phyloP scores from a whole-genome alignment of 2,888 invertebrate genomes.

The Caradrina kadenii region DNA sequence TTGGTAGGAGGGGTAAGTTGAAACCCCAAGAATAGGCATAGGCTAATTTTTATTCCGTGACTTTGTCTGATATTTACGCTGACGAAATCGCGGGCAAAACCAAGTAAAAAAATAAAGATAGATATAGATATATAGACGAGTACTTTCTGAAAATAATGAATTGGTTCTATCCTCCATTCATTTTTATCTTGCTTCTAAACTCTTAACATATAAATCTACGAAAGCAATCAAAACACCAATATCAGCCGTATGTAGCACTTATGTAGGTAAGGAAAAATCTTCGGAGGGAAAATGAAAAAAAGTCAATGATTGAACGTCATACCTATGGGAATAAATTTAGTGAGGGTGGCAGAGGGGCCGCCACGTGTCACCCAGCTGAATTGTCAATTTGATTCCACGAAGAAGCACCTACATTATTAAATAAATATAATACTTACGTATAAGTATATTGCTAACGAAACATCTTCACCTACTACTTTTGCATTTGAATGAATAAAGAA shows the following conservation, averaged over 20 bases:
- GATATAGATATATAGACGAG: no score
- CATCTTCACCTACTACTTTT: slow-evolving; percentile 16
- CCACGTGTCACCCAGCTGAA: slow-evolving; percentile 82
- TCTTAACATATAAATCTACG: slow-evolving; percentile 43
- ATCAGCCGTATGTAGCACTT: slow-evolving; percentile 56
- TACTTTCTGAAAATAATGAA: slow-evolving; percentile 9
- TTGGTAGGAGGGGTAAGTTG: no score
- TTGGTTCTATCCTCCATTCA: slow-evolving; percentile 3
- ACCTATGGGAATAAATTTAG: slow-evolving; percentile 89
- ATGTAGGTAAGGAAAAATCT: slow-evolving; percentile 65
- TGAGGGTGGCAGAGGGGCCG: slow-evolving; percentile 68
- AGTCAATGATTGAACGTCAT: slow-evolving; percentile 89
- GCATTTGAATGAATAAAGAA: no score
- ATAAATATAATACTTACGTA: slow-evolving; percentile 43
- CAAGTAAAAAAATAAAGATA: no score
- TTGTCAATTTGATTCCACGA: slow-evolving; percentile 80
- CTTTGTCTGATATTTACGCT: no score
- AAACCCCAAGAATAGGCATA: no score
- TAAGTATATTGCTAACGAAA: slow-evolving; percentile 56
- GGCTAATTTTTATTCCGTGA: no score
- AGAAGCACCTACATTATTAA: slow-evolving; percentile 69
- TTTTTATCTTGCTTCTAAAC: slow-evolving; percentile 8
- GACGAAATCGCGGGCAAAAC: no score
- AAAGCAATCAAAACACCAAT: slow-evolving; percentile 63
- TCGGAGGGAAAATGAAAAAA: slow-evolving; percentile 68